Evolutionary conservation across 2,113 vertebrate species (phyloP).

Genomic region (Myiozetetes cayanensis): DNA sequence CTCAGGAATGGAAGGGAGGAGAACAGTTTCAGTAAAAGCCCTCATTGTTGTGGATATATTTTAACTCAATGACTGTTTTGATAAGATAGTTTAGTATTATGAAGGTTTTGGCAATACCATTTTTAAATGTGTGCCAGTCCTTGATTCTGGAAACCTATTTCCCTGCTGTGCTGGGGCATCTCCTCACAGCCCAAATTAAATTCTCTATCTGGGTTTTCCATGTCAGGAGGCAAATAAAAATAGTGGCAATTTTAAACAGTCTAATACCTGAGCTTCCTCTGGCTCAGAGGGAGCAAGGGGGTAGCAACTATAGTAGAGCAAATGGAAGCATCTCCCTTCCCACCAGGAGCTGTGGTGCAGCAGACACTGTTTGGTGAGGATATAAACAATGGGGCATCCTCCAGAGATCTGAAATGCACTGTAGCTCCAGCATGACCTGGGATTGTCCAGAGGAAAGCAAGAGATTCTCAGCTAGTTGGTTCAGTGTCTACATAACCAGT

Average conservation of each 20-base stretch:
- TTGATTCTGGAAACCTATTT: background rate
- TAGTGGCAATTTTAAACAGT: background rate
- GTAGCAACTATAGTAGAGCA: background rate
- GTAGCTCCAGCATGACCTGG: background rate
- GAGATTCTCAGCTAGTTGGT: background rate
- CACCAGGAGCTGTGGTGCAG: background rate
- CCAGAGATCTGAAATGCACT: background rate
- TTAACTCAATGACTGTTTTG: background rate
- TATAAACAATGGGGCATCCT: background rate
- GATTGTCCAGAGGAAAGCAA: background rate
- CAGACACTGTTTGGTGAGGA: background rate
- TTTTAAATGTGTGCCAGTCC: background rate
- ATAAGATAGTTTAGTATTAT: background rate
- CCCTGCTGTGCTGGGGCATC: background rate
- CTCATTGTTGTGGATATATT: background rate
- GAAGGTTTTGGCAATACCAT: background rate
- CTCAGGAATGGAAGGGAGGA: background rate
- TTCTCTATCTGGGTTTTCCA: background rate
- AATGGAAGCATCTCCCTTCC: background rate
- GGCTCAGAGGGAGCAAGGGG: background rate
- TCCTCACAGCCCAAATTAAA: background rate
- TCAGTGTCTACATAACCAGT: background rate
- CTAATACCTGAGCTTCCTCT: background rate
- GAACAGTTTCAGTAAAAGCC: fast-evolving
- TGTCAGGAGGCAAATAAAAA: background rate